Evolutionary conservation across 2,797 vertebrate genomes (phyloP).

Genomic region (Diceros bicornis): DNA sequence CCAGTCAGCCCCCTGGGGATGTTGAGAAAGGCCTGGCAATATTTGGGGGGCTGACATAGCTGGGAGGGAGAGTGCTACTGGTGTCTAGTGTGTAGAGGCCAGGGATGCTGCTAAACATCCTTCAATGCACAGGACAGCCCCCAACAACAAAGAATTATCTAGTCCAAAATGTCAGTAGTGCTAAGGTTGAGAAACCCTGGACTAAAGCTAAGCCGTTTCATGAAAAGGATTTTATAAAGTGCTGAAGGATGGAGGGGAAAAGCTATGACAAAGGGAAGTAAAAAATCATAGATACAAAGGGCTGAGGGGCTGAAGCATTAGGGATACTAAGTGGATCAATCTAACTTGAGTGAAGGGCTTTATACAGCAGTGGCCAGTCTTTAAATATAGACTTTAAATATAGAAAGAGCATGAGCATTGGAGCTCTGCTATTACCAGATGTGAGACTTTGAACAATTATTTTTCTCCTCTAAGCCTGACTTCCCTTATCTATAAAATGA

Average conservation of each 20-base stretch:
- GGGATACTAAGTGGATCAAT: neutral
- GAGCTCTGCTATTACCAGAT: neutral
- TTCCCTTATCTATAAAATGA: neutral
- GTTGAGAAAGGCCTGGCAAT: neutral
- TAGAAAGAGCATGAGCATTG: neutral
- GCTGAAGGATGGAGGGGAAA: neutral
- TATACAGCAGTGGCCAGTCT: neutral
- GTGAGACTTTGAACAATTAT: neutral
- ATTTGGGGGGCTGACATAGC: neutral
- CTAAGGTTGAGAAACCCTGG: neutral
- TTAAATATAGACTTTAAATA: neutral
- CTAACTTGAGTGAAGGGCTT: neutral
- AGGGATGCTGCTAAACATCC: neutral
- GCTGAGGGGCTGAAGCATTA: neutral
- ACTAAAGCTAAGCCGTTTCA: neutral
- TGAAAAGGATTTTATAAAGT: neutral
- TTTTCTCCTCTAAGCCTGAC: neutral
- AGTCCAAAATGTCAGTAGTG: neutral
- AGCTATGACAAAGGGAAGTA: neutral
- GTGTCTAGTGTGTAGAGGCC: too few relatives aligned
- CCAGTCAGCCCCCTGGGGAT: too few relatives aligned
- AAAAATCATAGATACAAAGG: neutral
- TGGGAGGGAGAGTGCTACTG: neutral
- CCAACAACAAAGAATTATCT: neutral
- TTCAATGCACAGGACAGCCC: neutral